Conservation (phyloP, 2,797 vertebrate genomes). For the Galaxias olidus region DNA sequence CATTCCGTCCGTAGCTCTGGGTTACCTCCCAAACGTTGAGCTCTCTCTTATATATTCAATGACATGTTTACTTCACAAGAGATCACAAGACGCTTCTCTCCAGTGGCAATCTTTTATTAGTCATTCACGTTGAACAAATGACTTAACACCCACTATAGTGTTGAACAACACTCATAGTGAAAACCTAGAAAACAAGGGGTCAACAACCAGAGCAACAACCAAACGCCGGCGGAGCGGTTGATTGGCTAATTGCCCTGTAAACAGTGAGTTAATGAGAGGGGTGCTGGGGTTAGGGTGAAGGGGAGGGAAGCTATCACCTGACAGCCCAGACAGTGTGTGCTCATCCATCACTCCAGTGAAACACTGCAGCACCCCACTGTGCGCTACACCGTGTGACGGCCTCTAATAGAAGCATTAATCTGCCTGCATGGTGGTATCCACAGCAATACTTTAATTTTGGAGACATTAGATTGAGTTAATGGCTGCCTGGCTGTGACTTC, state of each 20-base stretch:
- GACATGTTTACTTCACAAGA: no score
- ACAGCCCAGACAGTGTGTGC: constrained; percentile 53
- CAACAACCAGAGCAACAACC: neutral
- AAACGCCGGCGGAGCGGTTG: no score
- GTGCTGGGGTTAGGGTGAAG: neutral
- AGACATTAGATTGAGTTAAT: constrained; percentile 79
- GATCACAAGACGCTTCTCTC: no score
- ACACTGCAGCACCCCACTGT: constrained; percentile 78
- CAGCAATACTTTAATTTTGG: constrained; percentile 76
- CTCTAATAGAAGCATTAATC: constrained; percentile 74
- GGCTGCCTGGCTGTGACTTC: constrained; percentile 70
- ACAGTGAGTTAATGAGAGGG: neutral
- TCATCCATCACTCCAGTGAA: constrained; percentile 69
- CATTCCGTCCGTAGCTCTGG: no score
- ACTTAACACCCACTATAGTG: no score
- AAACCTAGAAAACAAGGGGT: neutral
- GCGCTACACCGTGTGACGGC: constrained; percentile 64
- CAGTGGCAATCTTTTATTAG: no score
- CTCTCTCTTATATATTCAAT: no score
- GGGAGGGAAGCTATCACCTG: constrained; percentile 51
- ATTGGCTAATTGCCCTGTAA: constrained; percentile 38
- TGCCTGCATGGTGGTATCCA: constrained; percentile 63
- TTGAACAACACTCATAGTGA: no score
- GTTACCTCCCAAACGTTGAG: no score
- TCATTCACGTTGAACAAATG: no score